Conservation (phyloP, 2,797 vertebrate species). For the Lacerta viridis region DNA sequence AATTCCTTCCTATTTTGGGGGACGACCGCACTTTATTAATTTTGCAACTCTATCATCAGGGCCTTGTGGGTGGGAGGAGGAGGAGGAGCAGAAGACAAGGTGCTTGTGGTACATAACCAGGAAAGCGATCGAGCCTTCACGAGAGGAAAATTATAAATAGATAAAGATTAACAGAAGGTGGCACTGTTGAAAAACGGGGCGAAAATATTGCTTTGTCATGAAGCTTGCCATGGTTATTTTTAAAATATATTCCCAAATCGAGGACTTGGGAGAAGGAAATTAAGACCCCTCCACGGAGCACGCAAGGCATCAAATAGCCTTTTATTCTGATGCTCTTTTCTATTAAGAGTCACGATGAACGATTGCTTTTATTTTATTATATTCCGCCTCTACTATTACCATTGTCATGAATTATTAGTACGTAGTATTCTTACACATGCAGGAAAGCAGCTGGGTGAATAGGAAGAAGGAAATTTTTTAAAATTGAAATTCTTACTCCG, state of each 20-base stretch:
- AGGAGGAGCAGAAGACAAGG: not conserved
- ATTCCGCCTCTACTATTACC: not conserved
- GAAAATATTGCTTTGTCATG: not conserved
- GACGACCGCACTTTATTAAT: accelerated
- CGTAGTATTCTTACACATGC: not conserved
- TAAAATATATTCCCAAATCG: not conserved
- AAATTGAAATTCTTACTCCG: not conserved
- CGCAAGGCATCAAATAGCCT: not conserved
- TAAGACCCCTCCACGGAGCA: not conserved
- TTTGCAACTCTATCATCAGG: slow-evolving; percentile 38
- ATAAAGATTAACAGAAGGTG: too few species aligned
- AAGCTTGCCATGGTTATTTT: not conserved
- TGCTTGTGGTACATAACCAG: too few species aligned
- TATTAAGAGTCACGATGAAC: not conserved
- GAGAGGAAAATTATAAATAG: too few species aligned
- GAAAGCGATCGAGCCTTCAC: not conserved
- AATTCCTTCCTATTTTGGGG: not conserved
- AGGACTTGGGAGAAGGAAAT: not conserved
- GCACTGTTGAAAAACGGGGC: not conserved
- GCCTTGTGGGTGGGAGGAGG: not conserved
- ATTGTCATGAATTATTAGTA: not conserved
- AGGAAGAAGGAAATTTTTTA: not conserved
- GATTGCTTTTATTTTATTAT: not conserved
- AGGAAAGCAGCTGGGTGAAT: not conserved
- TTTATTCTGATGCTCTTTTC: not conserved